A percentile compares a stretch with the other conserved stretches of the same genome.
These are phyloP conservation scores for Cephus cinctus DNA, from an alignment of 1,140 invertebrate species.

Conservation along the genomic window DNA sequence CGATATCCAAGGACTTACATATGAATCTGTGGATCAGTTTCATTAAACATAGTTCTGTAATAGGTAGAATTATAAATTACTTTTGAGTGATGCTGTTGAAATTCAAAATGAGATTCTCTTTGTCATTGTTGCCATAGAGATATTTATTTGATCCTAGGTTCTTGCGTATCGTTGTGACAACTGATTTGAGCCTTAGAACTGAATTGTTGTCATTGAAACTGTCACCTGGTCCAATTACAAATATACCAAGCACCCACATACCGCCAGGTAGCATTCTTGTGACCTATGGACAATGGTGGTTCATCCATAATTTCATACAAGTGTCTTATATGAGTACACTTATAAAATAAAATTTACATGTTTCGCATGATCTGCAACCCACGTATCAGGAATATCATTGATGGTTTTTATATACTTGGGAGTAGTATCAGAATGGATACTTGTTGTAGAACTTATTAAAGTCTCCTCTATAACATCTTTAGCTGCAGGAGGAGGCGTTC, in stretches of 20 bases:
- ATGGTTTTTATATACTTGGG: slow-evolving; percentile 43
- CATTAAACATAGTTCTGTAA: slow-evolving; percentile 1
- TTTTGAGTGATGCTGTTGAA: slow-evolving; percentile 54
- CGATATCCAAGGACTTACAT: slow-evolving; percentile 45
- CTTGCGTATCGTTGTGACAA: slow-evolving; percentile 60
- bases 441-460: slow-evolving; percentile 24
- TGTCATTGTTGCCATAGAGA: slow-evolving; percentile 58
- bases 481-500: slow-evolving; percentile 64
- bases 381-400: slow-evolving; percentile 59
- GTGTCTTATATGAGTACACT: slow-evolving; percentile 6
- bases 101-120: slow-evolving; percentile 57
- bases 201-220: slow-evolving; percentile 57
- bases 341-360: slow-evolving; percentile 48
- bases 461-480: slow-evolving; percentile 50
- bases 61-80: slow-evolving; percentile 26
- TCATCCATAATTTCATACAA: not conserved
- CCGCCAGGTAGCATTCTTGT: slow-evolving; percentile 82
- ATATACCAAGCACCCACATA: slow-evolving; percentile 70
- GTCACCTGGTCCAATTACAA: slow-evolving; percentile 64
- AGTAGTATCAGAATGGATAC: slow-evolving; percentile 21
- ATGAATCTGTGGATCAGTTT: slow-evolving; percentile 31
- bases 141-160: slow-evolving; percentile 58
- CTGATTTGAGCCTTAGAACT: slow-evolving; percentile 56
- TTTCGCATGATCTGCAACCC: slow-evolving; percentile 70
- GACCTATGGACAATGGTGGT: slow-evolving; percentile 51